A percentile compares a stretch with the other conserved stretches of the same genome.
These are phyloP conservation scores for Turnix velox DNA, from an alignment of 2,113 vertebrate species.

Conservation along the genomic window DNA sequence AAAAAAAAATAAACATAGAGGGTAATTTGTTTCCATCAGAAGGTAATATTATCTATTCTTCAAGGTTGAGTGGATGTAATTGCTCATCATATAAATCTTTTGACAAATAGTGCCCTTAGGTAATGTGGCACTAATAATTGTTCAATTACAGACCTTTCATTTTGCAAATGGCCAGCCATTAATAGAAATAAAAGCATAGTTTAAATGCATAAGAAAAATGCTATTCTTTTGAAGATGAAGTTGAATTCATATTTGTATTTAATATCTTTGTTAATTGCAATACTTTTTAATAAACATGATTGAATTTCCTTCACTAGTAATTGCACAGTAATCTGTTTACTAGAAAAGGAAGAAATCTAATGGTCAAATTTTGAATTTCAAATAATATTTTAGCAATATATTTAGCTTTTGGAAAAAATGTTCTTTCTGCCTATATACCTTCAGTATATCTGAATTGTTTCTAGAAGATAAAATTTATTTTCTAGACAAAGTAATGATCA, in stretches of 20 bases:
- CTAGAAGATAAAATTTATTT: background rate
- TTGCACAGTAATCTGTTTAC: slow-evolving; percentile 43
- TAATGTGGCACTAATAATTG: slow-evolving; percentile 76
- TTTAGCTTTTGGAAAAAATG: background rate
- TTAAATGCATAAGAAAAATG: slow-evolving; percentile 59
- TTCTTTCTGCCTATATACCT: background rate
- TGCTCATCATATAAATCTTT: slow-evolving; percentile 78
- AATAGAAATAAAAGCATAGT: slow-evolving; percentile 59
- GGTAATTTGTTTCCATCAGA: slow-evolving; percentile 74
- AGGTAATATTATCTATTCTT: slow-evolving; percentile 80
- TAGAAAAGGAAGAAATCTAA: background rate
- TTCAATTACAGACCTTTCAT: slow-evolving; percentile 77
- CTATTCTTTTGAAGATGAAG: slow-evolving; percentile 53
- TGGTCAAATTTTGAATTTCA: background rate
- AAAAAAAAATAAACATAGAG: slow-evolving; percentile 1
- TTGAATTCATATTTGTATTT: slow-evolving; percentile 62
- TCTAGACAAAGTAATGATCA: background rate
- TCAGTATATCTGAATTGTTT: background rate
- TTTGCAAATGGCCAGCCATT: slow-evolving; percentile 70
- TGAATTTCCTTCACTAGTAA: slow-evolving; percentile 53
- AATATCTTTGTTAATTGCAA: slow-evolving; percentile 58
- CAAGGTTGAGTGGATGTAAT: slow-evolving; percentile 81
- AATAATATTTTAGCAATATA: background rate
- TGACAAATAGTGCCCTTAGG: slow-evolving; percentile 79
- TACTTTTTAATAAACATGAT: slow-evolving; percentile 51